phyloP scores from a whole-genome alignment of 2,797 vertebrate species.

The Nasua narica region DNA sequence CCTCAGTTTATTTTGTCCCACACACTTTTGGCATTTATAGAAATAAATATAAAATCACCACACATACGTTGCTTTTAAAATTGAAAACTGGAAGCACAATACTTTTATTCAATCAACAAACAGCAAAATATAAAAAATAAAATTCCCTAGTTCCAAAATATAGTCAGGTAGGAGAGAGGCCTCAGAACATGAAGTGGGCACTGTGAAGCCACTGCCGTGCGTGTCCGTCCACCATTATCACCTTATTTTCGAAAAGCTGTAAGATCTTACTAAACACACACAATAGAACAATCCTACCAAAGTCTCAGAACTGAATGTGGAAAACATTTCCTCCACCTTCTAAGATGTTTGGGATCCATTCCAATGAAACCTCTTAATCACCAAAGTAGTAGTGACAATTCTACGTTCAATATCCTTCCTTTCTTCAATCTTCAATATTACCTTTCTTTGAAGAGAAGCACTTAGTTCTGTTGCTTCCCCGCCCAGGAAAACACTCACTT shows the following conservation, averaged over 20 bases:
- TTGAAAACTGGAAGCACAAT: background rate
- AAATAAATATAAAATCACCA: background rate
- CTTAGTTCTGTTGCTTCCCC: background rate
- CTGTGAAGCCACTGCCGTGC: background rate
- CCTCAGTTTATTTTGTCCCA: background rate
- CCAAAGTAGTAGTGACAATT: background rate
- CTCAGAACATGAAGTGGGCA: background rate
- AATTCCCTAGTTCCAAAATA: background rate
- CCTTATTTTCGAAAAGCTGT: background rate
- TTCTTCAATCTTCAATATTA: background rate
- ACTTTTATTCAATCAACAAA: conserved; percentile 4
- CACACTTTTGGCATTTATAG: background rate
- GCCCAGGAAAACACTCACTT: background rate
- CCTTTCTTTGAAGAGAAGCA: background rate
- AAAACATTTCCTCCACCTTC: background rate
- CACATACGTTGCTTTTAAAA: background rate
- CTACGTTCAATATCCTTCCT: background rate
- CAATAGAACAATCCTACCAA: background rate
- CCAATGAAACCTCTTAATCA: background rate
- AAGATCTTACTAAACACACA: background rate
- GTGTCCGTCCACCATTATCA: background rate
- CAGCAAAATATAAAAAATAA: background rate
- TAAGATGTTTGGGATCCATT: background rate
- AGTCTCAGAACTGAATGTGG: background rate
- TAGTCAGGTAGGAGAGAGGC: background rate